phyloP scores from a whole-genome alignment of 2,113 vertebrate species.

The Fregata magnificens region DNA sequence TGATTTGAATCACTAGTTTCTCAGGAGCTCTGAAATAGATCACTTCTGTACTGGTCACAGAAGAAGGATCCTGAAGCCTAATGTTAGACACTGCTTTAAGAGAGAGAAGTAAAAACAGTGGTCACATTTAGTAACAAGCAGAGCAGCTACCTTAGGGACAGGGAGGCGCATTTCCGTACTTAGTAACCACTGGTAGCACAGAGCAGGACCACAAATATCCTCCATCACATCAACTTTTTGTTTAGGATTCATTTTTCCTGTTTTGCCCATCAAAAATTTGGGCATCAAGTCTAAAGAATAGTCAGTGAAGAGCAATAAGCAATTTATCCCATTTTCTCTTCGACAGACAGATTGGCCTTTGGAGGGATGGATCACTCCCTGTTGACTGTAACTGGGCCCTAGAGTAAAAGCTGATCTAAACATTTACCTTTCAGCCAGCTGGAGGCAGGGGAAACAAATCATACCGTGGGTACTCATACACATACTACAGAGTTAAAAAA shows the following conservation, averaged over 20 bases:
- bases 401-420: neutral
- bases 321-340: neutral
- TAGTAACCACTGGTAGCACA: neutral
- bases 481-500: neutral
- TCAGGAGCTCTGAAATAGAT: neutral
- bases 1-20: neutral
- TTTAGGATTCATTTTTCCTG: neutral
- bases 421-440: neutral
- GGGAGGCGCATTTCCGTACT: neutral
- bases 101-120: neutral
- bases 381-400: neutral
- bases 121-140: neutral
- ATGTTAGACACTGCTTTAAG: neutral
- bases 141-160: neutral
- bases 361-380: neutral
- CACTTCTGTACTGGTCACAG: neutral
- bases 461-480: neutral
- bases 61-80: neutral
- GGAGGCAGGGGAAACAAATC: neutral
- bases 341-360: neutral
- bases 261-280: neutral
- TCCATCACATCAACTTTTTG: neutral
- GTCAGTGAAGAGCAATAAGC: neutral
- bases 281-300: neutral
- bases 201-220: neutral